These are phyloP conservation scores for Solea solea DNA, from an alignment of 2,113 vertebrate species.

Conservation along the genomic window DNA sequence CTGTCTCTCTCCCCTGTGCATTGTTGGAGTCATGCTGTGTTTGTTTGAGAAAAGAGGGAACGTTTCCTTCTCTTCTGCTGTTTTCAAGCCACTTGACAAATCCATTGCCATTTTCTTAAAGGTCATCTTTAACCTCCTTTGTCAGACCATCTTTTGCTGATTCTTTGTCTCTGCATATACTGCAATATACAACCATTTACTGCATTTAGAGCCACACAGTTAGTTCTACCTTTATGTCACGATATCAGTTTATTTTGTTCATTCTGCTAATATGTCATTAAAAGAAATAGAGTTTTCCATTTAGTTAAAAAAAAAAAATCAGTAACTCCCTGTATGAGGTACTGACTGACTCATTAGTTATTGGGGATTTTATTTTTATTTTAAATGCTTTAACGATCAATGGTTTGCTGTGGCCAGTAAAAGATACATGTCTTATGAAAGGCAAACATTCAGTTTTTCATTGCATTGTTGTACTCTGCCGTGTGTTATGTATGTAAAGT, in stretches of 20 bases:
- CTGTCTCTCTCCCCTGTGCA: background rate
- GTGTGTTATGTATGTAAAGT: no score
- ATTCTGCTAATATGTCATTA: background rate
- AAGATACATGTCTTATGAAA: no score
- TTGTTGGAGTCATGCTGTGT: background rate
- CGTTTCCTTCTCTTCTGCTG: background rate
- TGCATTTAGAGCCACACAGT: background rate
- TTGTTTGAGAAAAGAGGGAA: background rate
- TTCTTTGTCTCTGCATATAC: background rate
- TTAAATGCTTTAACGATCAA: no score
- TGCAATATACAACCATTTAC: conserved; percentile 4
- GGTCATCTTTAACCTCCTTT: background rate
- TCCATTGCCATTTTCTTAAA: background rate
- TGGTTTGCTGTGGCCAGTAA: no score
- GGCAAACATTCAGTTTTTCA: no score
- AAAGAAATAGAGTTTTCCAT: background rate
- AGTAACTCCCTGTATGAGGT: no score
- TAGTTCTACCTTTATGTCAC: background rate
- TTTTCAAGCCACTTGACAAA: conserved; percentile 4
- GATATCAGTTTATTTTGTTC: no score
- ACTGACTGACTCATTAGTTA: no score
- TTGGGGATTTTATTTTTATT: no score
- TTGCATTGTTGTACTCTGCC: no score
- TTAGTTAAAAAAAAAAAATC: no score
- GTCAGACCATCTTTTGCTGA: background rate